Conservation (phyloP, 2,113 vertebrate species). For the Micronycteris hirsuta region DNA sequence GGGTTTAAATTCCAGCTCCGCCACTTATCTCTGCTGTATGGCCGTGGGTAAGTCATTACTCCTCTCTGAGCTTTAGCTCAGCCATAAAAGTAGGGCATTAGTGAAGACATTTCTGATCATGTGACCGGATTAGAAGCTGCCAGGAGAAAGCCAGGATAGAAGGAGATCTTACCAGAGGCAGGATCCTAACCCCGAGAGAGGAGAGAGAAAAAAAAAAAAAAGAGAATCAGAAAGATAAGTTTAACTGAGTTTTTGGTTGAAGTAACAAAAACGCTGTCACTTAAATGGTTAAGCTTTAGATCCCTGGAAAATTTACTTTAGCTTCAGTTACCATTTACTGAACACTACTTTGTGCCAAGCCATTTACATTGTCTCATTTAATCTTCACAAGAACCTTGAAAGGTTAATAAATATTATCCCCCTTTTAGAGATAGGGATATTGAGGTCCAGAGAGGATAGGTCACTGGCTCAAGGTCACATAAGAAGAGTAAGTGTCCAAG, state of each 20-base stretch:
- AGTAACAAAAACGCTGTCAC: constrained; percentile 1
- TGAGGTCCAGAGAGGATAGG: neutral
- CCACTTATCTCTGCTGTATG: neutral
- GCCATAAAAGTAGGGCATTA: neutral
- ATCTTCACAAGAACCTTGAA: neutral
- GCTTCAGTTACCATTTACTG: constrained; percentile 4
- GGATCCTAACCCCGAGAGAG: neutral
- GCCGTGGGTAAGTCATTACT: neutral
- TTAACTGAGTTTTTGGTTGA: neutral
- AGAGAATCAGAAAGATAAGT: constrained; percentile 8
- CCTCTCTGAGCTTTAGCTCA: constrained; percentile 8
- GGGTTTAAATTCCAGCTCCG: neutral
- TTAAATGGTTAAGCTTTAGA: constrained; percentile 36
- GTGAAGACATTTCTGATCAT: neutral
- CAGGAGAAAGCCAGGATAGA: neutral
- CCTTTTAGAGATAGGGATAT: neutral
- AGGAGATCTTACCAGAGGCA: neutral
- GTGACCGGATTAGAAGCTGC: neutral
- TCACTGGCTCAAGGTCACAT: neutral
- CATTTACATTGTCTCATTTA: neutral
- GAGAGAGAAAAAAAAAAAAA: neutral
- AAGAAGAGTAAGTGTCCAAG: neutral
- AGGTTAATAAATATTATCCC: neutral
- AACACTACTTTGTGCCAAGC: neutral
- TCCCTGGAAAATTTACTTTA: neutral